Evolutionary conservation across 2,888 invertebrate species (phyloP), one percentile per base, ranked within the genome.

Genomic region (Ditula angustiorana): DNA sequence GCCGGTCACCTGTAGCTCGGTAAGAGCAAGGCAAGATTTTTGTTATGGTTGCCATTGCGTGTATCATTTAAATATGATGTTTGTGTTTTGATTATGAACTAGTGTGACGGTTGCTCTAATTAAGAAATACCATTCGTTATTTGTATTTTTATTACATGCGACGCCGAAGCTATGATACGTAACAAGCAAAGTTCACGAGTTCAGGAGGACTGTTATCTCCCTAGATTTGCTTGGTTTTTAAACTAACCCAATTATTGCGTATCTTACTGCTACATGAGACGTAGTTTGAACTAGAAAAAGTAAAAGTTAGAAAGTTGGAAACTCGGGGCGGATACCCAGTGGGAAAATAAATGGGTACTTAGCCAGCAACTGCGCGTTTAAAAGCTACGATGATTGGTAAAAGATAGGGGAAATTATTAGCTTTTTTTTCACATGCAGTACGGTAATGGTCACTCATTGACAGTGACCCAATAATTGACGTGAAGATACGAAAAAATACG

Each of bases 291-390:
- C 5, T 30, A 59, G 49, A 30, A 44, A 24, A 52, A 56, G 49
- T 23, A 41, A 44, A 23, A 56, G 41, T 50, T 62, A 57, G 56
- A 62, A 56, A 49, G 41, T 50, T 49, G 49, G 23, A 62, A 37
- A 7, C 37, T 41, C 49, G 37, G 56, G 56, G 62, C 47, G 30
- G 30, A 16, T 41, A 19, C 19, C 41, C 46, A 26, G 19, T 50
- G 41, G 41, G 41, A 41, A 50, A 50, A 50, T 50, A 30, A 30
- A 16, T 50, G n/a, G 30, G 1, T 28, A 26, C 16, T 11, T 28
- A 28, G 5, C 8, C 5, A 19, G 7, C 5, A 3, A 50, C 50
- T n/a, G n/a, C 30, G 13, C 30, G 19, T 19, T 11, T 50, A 5
- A 19, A 19, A 11, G 19, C 5, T 26, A 16, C 28, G n/a, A 19